These are phyloP conservation scores for Myiothlypis chrysogaster DNA, from an alignment of 2,797 vertebrate genomes.

Conservation along the genomic window DNA sequence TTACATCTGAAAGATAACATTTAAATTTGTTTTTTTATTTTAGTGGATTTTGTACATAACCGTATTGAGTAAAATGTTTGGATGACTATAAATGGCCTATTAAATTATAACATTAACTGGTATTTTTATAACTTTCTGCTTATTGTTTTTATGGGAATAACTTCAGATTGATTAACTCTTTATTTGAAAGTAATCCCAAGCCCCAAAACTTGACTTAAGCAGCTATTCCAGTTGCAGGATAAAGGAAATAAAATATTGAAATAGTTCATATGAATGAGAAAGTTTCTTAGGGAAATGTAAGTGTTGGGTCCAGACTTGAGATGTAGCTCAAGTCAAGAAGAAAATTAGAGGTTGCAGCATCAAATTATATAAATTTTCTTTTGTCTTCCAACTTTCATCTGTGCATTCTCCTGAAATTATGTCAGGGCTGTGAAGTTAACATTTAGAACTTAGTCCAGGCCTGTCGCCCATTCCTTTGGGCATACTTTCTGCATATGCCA, in stretches of 20 bases:
- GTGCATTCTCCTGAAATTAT: neutral
- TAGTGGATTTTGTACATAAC: conserved; percentile 59
- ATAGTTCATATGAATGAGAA: neutral
- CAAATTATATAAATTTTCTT: neutral
- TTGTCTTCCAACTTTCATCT: neutral
- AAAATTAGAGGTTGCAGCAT: neutral
- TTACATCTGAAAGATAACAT: conserved; percentile 42
- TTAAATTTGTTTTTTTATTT: conserved; percentile 24
- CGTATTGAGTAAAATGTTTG: conserved; percentile 36
- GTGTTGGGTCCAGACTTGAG: neutral
- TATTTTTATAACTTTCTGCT: conserved; percentile 9
- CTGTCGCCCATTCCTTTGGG: neutral
- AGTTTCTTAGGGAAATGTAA: neutral
- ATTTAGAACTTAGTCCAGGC: neutral
- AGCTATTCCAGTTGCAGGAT: neutral
- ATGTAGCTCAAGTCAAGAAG: neutral
- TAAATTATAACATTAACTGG: conserved; percentile 30
- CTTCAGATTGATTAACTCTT: neutral
- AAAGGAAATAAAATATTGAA: conserved; percentile 57
- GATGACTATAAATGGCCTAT: conserved; percentile 27
- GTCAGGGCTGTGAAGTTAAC: neutral
- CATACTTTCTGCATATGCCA: neutral
- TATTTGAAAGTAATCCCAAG: conserved; percentile 37
- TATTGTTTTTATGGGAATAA: conserved; percentile 7
- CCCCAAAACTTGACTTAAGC: neutral